Evolutionary conservation across 2,888 invertebrate species (phyloP).

Genomic region (Epistrophe eligans): DNA sequence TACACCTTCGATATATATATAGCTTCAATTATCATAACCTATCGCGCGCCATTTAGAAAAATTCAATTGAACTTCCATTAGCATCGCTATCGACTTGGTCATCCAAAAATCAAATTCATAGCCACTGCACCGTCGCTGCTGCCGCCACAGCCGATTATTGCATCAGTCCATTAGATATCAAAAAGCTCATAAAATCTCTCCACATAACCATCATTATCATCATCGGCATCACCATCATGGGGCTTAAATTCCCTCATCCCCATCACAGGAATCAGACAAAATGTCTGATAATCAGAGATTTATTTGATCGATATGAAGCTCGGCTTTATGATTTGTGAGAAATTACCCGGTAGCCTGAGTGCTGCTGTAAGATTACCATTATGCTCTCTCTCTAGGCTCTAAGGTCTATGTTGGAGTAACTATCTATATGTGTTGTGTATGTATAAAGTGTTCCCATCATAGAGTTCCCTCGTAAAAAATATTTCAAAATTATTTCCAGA

Average conservation of each 20-base stretch:
- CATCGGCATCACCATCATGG: not conserved
- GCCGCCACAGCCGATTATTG: not conserved
- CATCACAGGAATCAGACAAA: constrained; percentile 54
- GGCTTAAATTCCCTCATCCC: not conserved
- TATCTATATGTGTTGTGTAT: not conserved
- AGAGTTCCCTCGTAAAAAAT: constrained; percentile 46
- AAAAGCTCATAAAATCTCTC: constrained; percentile 22
- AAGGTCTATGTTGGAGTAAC: not conserved
- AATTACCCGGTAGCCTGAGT: constrained; percentile 66
- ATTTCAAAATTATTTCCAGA: constrained; percentile 73
- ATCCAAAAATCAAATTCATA: constrained; percentile 38
- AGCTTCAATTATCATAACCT: constrained; percentile 4
- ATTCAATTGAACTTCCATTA: constrained; percentile 47
- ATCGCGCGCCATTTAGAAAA: not conserved
- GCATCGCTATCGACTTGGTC: constrained; percentile 16
- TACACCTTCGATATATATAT: not conserved
- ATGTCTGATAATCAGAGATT: constrained; percentile 71
- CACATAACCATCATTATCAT: constrained; percentile 8
- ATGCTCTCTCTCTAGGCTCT: not conserved
- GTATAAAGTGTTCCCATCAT: constrained; percentile 4
- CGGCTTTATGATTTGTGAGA: constrained; percentile 59
- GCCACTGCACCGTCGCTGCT: not conserved
- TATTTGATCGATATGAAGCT: constrained; percentile 71
- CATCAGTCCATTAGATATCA: constrained; percentile 30
- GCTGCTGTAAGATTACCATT: constrained; percentile 54